Percentiles rank a stretch among this genome's conserved stretches.
Conservation (phyloP, 2,113 vertebrate genomes). For the Merops nubicus region DNA sequence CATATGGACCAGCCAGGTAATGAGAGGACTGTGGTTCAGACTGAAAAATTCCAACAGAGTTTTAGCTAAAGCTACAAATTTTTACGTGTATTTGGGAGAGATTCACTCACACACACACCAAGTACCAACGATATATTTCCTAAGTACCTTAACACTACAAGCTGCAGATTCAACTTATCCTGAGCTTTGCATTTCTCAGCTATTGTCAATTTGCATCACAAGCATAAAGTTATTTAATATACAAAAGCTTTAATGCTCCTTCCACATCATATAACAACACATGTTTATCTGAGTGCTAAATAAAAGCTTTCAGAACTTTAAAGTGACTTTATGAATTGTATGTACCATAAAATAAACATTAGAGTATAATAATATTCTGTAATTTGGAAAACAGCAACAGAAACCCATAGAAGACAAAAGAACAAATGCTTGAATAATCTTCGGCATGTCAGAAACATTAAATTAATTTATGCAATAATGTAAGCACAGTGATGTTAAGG, state of each 20-base stretch:
- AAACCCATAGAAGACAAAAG: constrained; percentile 72
- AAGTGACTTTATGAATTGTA: constrained; percentile 69
- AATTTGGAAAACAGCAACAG: constrained; percentile 67
- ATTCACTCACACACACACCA: accelerated
- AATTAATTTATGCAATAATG: constrained; percentile 84
- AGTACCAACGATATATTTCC: not conserved
- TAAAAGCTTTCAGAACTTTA: constrained; percentile 70
- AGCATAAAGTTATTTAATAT: constrained; percentile 53
- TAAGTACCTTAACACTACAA: not conserved
- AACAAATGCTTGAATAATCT: constrained; percentile 78
- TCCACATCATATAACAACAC: constrained; percentile 25
- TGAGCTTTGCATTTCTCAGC: constrained; percentile 49
- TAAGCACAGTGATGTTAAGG: constrained; percentile 80
- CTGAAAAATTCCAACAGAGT: not conserved
- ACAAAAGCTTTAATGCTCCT: constrained; percentile 51
- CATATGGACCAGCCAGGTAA: not conserved
- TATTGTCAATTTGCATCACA: constrained; percentile 63
- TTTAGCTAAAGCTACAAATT: not conserved
- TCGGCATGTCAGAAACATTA: constrained; percentile 79
- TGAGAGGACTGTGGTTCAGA: not conserved
- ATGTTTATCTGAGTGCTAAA: constrained; percentile 57
- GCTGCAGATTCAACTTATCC: not conserved
- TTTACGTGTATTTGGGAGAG: not conserved
- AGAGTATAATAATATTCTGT: constrained; percentile 68
- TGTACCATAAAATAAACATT: constrained; percentile 68